A percentile compares a stretch with the other conserved stretches of the same genome.
phyloP scores from a whole-genome alignment of 2,113 vertebrate genomes.

The Tenrec ecaudatus region DNA sequence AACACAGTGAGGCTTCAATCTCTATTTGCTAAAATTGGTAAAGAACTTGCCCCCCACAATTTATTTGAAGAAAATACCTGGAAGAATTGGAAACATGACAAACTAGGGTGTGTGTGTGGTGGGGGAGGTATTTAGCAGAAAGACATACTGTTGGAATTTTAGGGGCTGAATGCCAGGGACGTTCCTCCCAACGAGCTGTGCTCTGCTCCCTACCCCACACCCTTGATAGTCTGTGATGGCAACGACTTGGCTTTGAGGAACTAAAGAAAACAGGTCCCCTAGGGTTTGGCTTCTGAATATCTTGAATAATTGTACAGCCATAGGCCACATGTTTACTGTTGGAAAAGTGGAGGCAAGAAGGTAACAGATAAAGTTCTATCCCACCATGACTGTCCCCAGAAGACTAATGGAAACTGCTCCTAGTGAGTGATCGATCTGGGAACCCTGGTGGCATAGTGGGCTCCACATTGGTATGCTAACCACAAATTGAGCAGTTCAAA shows the following conservation, averaged over 20 bases:
- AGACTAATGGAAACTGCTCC: background rate
- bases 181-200: background rate
- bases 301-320: background rate
- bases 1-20: constrained; percentile 53
- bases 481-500: too few species aligned
- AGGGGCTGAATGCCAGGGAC: background rate
- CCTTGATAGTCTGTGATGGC: background rate
- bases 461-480: too few species aligned
- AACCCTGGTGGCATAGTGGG: too few species aligned
- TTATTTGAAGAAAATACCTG: constrained; percentile 71
- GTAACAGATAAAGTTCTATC: background rate
- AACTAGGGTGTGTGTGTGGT: background rate
- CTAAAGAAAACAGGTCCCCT: background rate
- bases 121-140: background rate
- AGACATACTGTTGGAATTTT: background rate
- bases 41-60: constrained; percentile 7
- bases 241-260: background rate
- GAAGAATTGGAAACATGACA: constrained; percentile 54
- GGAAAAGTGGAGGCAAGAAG: background rate
- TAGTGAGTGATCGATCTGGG: background rate
- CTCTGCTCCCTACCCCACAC: fast-evolving
- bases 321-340: background rate
- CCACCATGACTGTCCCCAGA: background rate
- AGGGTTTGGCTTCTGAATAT: background rate
- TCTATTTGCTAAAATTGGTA: constrained; percentile 61